Evolutionary conservation across 2,888 invertebrate genomes (phyloP), one percentile per base, ranked within the genome.

Genomic region (Ecdyonurus torrentis): DNA sequence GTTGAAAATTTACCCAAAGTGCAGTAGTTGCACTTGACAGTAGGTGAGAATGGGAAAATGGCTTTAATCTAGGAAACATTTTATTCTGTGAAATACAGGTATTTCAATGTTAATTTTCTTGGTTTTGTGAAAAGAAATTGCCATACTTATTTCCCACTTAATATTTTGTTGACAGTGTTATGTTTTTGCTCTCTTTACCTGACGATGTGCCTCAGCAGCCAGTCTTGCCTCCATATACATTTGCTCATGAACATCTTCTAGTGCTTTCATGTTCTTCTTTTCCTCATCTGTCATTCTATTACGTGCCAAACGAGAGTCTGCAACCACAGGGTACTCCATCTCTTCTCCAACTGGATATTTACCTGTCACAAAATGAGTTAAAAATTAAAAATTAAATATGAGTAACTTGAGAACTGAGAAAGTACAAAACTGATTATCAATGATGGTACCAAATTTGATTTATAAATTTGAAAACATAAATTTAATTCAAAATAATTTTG

Each of bases 201-300:
- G 94, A 77, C 99, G 84, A 75, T 99, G 99, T 58, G 95, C 97
- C 74, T 99, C 99, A 10, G 99, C 98, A 22, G 98, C 98, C 69
- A 91, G 86, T 65, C 99, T 83, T 62, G 97, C 86, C 75, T 97
- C 95, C 71, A 91, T 90, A 73, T 97, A 98, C 70, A 93, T 88
- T 70, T 97, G 95, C 69, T 86, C 88, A 68, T 95, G 91, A 77
- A 92, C 84, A 69, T 87, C 80, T 73, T 99, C 98, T 24, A 96
- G 74, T 2, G 94, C 90, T 68, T 88, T 83, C n/a, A 55, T 22
- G n/a, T 20, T 22, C 70, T 79, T 80, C 71, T 97, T 96, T 71
- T 92, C 93, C 72, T 91, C 91, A 67, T 84, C 87, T 0, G 86
- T 81, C 71, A 89, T 89, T 55, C 96, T 83, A 70, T 94, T 87